Evolutionary conservation across 2,888 invertebrate genomes (phyloP).

Genomic region (Idaea aversata): DNA sequence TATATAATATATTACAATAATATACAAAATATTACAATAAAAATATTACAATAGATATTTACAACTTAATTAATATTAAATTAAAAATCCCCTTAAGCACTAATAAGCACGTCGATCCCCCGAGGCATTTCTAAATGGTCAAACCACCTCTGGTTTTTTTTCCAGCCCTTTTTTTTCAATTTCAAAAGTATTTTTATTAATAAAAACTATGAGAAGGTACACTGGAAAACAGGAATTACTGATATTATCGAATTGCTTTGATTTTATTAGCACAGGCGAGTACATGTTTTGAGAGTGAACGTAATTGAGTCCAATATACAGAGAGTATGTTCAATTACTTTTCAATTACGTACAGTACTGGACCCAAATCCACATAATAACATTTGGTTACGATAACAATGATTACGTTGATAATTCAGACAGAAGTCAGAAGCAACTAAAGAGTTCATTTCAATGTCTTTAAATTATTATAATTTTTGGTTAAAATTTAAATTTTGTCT

Average conservation of each 20-base stretch:
- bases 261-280: slow-evolving; percentile 33
- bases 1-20: too few relatives aligned
- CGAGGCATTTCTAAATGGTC: too few relatives aligned
- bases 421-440: not conserved
- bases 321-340: slow-evolving; percentile 38
- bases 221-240: too few relatives aligned
- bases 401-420: not conserved
- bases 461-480: not conserved
- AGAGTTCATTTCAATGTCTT: not conserved
- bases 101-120: too few relatives aligned
- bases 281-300: slow-evolving; percentile 49
- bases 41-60: too few relatives aligned
- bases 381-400: slow-evolving; percentile 1
- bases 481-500: not conserved
- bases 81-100: too few relatives aligned
- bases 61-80: too few relatives aligned
- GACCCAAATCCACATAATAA: slow-evolving; percentile 42
- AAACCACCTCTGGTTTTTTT: too few relatives aligned
- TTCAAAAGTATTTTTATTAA: too few relatives aligned
- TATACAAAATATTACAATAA: too few relatives aligned
- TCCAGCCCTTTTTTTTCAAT: too few relatives aligned
- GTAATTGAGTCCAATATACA: slow-evolving; percentile 46
- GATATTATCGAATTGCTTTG: slow-evolving; percentile 16
- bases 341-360: slow-evolving; percentile 38
- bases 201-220: too few relatives aligned